Conservation (phyloP, 2,797 vertebrate genomes). For the Atherinosoma microstoma region DNA sequence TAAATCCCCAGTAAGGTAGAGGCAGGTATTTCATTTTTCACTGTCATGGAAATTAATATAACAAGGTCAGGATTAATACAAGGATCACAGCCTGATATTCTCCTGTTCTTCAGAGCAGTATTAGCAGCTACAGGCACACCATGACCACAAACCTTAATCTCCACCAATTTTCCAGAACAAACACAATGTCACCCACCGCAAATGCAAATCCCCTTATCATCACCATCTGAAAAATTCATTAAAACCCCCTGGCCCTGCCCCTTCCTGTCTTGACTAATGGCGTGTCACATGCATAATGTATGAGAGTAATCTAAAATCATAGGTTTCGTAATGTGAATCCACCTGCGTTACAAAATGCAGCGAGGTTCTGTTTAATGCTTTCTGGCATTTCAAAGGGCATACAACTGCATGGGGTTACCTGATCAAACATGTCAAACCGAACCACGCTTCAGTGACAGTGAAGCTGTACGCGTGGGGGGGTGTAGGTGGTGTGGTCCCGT, state of each 20-base stretch:
- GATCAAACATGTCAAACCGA: slow-evolving; percentile 73
- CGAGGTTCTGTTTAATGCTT: slow-evolving; percentile 50
- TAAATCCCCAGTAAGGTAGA: slow-evolving; percentile 26
- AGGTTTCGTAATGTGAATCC: slow-evolving; percentile 55
- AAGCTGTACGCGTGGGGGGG: slow-evolving; percentile 14
- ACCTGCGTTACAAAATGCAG: slow-evolving; percentile 60
- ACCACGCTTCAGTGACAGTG: slow-evolving; percentile 51
- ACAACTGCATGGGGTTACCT: slow-evolving; percentile 58
- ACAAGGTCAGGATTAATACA: slow-evolving; percentile 59
- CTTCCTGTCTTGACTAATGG: slow-evolving; percentile 65
- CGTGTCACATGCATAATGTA: slow-evolving; percentile 73
- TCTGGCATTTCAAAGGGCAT: slow-evolving; percentile 64
- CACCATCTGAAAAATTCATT: slow-evolving; percentile 73
- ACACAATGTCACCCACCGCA: slow-evolving; percentile 65
- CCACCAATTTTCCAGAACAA: slow-evolving; percentile 74
- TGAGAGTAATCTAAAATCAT: slow-evolving; percentile 63
- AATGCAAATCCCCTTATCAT: slow-evolving; percentile 69
- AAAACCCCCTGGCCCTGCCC: slow-evolving; percentile 41
- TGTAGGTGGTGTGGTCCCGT: slow-evolving; percentile 10
- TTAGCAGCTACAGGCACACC: slow-evolving; percentile 47
- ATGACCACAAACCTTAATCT: slow-evolving; percentile 63
- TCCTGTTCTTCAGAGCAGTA: slow-evolving; percentile 42
- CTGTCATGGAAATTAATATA: slow-evolving; percentile 49
- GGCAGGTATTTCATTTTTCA: slow-evolving; percentile 39
- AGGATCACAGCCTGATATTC: slow-evolving; percentile 37